A percentile compares a stretch with the other conserved stretches of the same genome.
These are phyloP conservation scores for Eristalis pertinax DNA, from an alignment of 2,888 invertebrate species.

Conservation along the genomic window DNA sequence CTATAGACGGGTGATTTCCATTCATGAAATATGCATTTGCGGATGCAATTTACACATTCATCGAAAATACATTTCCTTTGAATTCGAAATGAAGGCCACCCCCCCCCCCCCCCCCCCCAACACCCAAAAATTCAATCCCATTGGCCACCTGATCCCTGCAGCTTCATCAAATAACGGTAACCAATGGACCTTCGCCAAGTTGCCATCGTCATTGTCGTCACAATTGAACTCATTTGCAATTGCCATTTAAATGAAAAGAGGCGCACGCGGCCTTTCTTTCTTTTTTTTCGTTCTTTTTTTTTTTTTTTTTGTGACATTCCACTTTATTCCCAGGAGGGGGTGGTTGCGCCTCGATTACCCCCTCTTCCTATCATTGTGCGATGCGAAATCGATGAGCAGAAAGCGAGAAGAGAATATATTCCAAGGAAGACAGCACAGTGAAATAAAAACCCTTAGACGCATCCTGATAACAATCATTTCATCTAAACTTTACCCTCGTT, in stretches of 20 bases:
- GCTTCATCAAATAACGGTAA: conserved; percentile 9
- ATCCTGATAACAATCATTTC: conserved; percentile 37
- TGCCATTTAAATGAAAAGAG: conserved; percentile 46
- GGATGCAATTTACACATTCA: conserved; percentile 45
- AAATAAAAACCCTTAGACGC: conserved; percentile 14
- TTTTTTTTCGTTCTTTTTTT: too few relatives aligned
- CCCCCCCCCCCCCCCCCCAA: too few relatives aligned
- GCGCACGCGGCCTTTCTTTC: conserved; percentile 12
- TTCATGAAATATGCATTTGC: conserved; percentile 15
- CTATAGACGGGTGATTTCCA: conserved; percentile 12
- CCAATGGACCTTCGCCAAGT: conserved; percentile 17
- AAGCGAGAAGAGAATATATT: background rate
- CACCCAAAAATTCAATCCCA: background rate
- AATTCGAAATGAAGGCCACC: conserved; percentile 29
- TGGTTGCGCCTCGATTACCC: conserved; percentile 13
- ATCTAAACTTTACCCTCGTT: conserved; percentile 19
- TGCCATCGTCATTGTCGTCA: conserved; percentile 20
- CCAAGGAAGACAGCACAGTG: background rate
- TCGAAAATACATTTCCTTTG: conserved; percentile 23
- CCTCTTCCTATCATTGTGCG: conserved; percentile 9
- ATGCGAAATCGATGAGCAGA: conserved; percentile 39
- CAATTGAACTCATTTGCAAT: conserved; percentile 62
- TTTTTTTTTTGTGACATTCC: conserved; percentile 20
- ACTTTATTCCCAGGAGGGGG: background rate
- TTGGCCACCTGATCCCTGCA: background rate